Evolutionary conservation across 2,797 vertebrate species (phyloP).

Genomic region (Amazona finschi): DNA sequence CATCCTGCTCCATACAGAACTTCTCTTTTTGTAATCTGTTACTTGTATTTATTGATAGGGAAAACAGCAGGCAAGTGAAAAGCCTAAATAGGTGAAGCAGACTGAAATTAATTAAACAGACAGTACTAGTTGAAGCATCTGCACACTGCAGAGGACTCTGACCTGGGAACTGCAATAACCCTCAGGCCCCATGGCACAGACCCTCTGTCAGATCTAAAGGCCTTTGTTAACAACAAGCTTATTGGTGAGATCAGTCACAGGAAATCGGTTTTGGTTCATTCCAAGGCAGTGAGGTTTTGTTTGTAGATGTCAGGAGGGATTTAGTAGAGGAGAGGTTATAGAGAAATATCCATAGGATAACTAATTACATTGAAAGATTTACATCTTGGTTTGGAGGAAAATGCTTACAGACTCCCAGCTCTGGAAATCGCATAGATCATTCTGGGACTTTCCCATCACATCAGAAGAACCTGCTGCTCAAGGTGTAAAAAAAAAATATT

Average conservation of each 20-base stretch:
- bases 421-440: neutral
- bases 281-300: conserved; percentile 65
- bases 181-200: conserved; percentile 58
- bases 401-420: neutral
- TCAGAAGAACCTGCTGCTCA: neutral
- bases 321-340: conserved; percentile 48
- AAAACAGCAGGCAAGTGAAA: conserved; percentile 62
- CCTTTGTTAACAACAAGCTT: conserved; percentile 60
- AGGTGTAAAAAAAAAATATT: neutral
- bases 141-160: conserved; percentile 34
- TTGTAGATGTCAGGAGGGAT: conserved; percentile 61
- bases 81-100: conserved; percentile 67
- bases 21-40: conserved; percentile 32
- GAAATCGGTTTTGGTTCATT: conserved; percentile 64
- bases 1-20: neutral
- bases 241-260: conserved; percentile 68
- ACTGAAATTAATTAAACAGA: conserved; percentile 74
- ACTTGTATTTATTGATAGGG: conserved; percentile 57
- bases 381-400: neutral
- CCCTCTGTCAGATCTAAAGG: conserved; percentile 43
- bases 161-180: conserved; percentile 62
- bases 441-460: neutral
- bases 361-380: conserved; percentile 63
- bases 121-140: conserved; percentile 65
- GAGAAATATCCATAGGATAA: conserved; percentile 64